Evolutionary conservation across 2,113 vertebrate species (phyloP).

Genomic region (Cavia aperea): DNA sequence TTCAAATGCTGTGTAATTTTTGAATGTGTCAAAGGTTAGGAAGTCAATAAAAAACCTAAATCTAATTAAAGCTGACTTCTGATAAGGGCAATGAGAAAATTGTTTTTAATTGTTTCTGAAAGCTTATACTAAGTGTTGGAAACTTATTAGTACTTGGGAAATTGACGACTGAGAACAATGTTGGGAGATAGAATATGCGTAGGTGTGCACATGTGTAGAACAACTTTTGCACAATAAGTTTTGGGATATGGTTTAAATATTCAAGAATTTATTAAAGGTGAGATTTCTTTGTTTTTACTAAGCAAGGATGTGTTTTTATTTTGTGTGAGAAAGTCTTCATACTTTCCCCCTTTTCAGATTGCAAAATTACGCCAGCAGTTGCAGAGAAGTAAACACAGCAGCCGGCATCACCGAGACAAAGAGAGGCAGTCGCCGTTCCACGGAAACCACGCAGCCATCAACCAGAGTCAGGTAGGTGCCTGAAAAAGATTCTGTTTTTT

Average conservation of each 20-base stretch:
- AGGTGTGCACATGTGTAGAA: background rate
- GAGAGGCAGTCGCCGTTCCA: slow-evolving; percentile 98
- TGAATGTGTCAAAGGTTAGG: background rate
- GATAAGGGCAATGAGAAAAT: background rate
- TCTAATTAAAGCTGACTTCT: slow-evolving; percentile 7
- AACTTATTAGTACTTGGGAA: slow-evolving; percentile 23
- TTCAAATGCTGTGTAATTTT: slow-evolving; percentile 39
- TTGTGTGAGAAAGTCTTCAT: background rate
- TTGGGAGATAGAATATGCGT: background rate
- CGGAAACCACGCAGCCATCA: slow-evolving; percentile 94
- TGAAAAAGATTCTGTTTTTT: slow-evolving; percentile 5
- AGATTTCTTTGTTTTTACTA: background rate
- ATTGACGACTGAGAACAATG: background rate
- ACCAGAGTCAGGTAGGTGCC: slow-evolving; percentile 89
- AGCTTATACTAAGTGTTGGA: slow-evolving; percentile 32
- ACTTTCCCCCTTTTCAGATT: slow-evolving; percentile 79
- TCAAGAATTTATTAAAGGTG: slow-evolving; percentile 5
- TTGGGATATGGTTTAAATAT: slow-evolving; percentile 27
- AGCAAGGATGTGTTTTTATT: slow-evolving; percentile 38
- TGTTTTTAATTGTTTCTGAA: slow-evolving; percentile 14
- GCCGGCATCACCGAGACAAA: slow-evolving; percentile 96
- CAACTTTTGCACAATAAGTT: background rate
- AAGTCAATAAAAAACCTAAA: slow-evolving; percentile 1
- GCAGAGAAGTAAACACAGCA: slow-evolving; percentile 98
- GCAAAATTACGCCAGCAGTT: slow-evolving; percentile 97